Base-by-base conservation (phyloP, 2,113 vertebrate species). In the Dicentrarchus labrax region DNA sequence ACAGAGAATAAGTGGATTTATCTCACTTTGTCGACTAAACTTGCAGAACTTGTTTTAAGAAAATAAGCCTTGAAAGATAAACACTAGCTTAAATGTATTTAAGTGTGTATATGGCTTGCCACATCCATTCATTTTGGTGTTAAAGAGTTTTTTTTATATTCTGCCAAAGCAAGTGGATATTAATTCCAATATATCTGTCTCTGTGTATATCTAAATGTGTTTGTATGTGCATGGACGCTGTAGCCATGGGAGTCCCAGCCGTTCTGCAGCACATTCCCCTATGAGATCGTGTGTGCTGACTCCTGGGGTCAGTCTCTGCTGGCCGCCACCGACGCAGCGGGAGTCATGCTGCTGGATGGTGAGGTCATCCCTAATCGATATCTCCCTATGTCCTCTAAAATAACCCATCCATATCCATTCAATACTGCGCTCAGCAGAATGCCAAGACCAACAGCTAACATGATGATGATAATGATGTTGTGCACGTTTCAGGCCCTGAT, bases 161-260 rank as follows among this genome's bases (percentile, higher is more conserved):
- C 38, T 65, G 50, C 67, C 11, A 39, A 61, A 61, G 17, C 57
- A 62, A 21, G 4, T 41, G 2, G 12, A 68, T 38, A 8, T 21
- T 67, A 56, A 51, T 41, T 47, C 13, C 16, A 62, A n/a, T 19
- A 12, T 76, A 4, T 3, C 2, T 59, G 41, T 66, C 4, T 82
- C 4, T 67, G 12, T 67, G 13, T 60, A 8, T 48, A 9, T 50
- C 8, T 50, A 30, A 13, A 21, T 86, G 17, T 78, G 30, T 72
- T 16, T 45, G 21, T 48, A 3, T 82, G 19, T 72, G 9, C 64
- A 0, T 76, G 41, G 85, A 72, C 88, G 86, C 90, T 88, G 17
- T 94, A 99, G 98, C 98, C 98, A 64, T 99, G 98, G 98, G 98
- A 99, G 92, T 97, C 98, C 66, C 98, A 99, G 88, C 96, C 96